Evolutionary conservation across 2,113 vertebrate genomes (phyloP).

Genomic region (Corythaeola cristata): DNA sequence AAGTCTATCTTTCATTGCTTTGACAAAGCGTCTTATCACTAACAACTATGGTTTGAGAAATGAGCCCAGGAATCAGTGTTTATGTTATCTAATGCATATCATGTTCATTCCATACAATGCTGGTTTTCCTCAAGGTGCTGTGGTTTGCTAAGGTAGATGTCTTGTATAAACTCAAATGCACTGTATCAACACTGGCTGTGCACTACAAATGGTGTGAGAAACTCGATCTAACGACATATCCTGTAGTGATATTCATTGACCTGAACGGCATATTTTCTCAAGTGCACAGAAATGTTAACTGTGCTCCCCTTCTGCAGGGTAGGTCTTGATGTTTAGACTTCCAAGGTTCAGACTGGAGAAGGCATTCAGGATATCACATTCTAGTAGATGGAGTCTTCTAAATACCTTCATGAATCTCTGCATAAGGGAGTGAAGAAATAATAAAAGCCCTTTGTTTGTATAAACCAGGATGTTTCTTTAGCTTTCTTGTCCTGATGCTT

Average conservation of each 20-base stretch:
- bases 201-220: not conserved
- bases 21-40: not conserved
- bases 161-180: not conserved
- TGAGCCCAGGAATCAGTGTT: not conserved
- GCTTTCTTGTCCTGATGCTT: not conserved
- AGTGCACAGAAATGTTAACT: not conserved
- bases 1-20: not conserved
- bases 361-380: fast-evolving
- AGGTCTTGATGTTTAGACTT: not conserved
- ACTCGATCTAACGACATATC: not conserved
- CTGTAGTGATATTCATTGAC: not conserved
- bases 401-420: not conserved
- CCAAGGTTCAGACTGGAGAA: not conserved
- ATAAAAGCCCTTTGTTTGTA: not conserved
- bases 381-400: not conserved
- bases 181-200: not conserved
- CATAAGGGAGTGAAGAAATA: not conserved
- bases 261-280: not conserved
- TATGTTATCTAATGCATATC: not conserved
- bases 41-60: not conserved
- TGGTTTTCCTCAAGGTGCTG: not conserved
- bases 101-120: not conserved
- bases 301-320: not conserved
- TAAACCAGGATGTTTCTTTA: not conserved
- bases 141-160: not conserved